Evolutionary conservation across 1,140 invertebrate species (phyloP), one percentile per base, ranked within the genome.

Genomic region (Anoplophora glabripennis): DNA sequence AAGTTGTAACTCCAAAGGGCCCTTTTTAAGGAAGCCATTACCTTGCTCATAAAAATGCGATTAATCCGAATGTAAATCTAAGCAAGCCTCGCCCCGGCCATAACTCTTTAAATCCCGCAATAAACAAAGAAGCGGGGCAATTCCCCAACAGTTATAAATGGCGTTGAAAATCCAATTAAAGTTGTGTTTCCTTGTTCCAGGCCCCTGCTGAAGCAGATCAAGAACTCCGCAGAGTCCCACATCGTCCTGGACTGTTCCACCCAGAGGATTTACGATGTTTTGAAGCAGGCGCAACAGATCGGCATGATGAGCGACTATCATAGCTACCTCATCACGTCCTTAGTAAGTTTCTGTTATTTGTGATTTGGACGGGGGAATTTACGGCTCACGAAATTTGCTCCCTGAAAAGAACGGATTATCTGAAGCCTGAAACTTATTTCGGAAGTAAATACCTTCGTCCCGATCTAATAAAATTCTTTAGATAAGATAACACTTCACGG

Each of bases 221-320:
- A 94, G 76, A 90, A 90, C 71, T 90, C 88, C 1, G 89, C 89
- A 0, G 93, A 96, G 75, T 90, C 89, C 1, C 89, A 94, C 72
- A 93, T 98, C 57, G 88, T 98, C 3, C 79, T 98, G 15, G 94
- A 97, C 75, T 96, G 94, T 69, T 85, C 86, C 7, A 90, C 87
- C 0, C 89, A 93, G 47, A 86, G 89, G 67, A 89, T 95, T 55
- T 86, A 89, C 59, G 85, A 89, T 51, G 87, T 94, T 7, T 75
- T 96, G 40, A 93, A 93, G 71, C 92, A 95, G 78, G 93, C 93
- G 3, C 93, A 96, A 78, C 92, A 96, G 79, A 92, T 95, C 47
- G 93, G 93, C 36, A 93, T 95, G 89, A 93, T 95, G 89, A 94
- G 90, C 37, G 91, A 93, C 73, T 91, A 93, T 71, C 90, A 94